Conservation (phyloP, 2,888 invertebrate species). For the Phragmatobia fuliginosa region DNA sequence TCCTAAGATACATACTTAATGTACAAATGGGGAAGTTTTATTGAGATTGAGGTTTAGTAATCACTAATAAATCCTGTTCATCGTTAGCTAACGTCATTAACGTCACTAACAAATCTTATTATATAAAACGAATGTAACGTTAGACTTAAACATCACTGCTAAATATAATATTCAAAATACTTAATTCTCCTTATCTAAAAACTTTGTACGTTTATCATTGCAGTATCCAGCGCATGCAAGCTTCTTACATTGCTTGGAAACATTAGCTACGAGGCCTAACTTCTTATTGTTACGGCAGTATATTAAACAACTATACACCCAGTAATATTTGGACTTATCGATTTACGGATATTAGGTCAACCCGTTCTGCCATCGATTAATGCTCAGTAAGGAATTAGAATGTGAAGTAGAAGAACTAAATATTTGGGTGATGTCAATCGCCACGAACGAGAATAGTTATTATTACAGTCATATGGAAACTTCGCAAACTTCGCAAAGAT, state of each 20-base stretch:
- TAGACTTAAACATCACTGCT: conserved; percentile 12
- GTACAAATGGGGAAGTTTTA: conserved; percentile 10
- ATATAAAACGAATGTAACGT: conserved; percentile 10
- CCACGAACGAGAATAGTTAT: conserved; percentile 3
- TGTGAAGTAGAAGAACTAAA: background rate
- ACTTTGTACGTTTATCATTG: conserved; percentile 35
- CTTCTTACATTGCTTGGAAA: conserved; percentile 16
- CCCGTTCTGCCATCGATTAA: background rate
- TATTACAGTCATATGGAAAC: background rate
- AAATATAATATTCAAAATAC: conserved; percentile 27
- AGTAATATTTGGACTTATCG: background rate
- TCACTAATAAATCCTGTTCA: conserved; percentile 8
- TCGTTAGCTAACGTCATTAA: background rate
- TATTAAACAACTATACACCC: background rate
- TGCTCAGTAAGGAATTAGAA: background rate
- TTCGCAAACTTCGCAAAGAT: background rate
- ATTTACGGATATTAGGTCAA: background rate
- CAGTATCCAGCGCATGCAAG: conserved; percentile 11
- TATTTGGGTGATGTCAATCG: background rate
- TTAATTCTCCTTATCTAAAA: conserved; percentile 22
- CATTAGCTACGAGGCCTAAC: background rate
- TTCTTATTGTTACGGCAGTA: background rate
- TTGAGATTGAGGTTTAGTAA: conserved; percentile 4
- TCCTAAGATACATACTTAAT: conserved; percentile 10
- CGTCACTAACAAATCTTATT: background rate